A percentile compares a stretch with the other conserved stretches of the same genome.
These are phyloP conservation scores for Gryllus bimaculatus DNA, from an alignment of 1,140 invertebrate species.

Conservation along the genomic window DNA sequence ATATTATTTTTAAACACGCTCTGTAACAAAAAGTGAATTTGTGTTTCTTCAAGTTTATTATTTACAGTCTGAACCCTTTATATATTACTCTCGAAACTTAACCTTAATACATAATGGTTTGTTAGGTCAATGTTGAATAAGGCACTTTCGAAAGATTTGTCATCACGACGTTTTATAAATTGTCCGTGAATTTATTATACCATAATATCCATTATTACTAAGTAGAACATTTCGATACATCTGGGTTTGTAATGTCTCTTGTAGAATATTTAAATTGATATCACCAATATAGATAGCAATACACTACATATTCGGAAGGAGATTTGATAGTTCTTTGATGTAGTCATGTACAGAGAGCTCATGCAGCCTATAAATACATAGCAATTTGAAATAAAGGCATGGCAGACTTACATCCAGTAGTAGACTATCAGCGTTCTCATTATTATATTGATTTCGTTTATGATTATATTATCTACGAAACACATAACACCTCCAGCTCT, in stretches of 20 bases:
- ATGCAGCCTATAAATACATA: neutral
- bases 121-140: neutral
- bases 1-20: neutral
- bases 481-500: neutral
- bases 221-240: neutral
- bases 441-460: neutral
- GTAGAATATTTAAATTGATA: neutral
- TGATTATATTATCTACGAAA: neutral
- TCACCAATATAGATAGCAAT: neutral
- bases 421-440: neutral
- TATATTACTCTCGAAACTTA: neutral
- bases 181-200: neutral
- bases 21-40: neutral
- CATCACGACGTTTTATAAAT: neutral
- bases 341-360: neutral
- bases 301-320: neutral
- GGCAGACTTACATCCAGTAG: neutral
- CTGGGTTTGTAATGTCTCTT: neutral
- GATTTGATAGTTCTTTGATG: neutral
- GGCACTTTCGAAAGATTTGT: neutral
- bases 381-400: neutral
- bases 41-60: neutral
- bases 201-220: neutral
- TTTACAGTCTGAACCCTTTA: neutral
- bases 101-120: neutral